A percentile compares a stretch with the other conserved stretches of the same genome.
phyloP scores from a whole-genome alignment of 2,113 vertebrate genomes.

The cat (Felis catus) region F.catus_Fca126_mat1.0 CM031420.1:35968501-35969000 shows the following conservation, averaged over 20 bases:
- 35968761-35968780: background rate
- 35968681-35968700: background rate
- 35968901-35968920: background rate
- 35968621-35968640: background rate
- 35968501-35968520: constrained; percentile 71
- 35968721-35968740: background rate
- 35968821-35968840: background rate
- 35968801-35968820: background rate
- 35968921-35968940: background rate
- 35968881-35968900: background rate
- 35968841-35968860: background rate
- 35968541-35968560: constrained; percentile 44
- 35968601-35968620: constrained; percentile 61
- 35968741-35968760: background rate
- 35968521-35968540: constrained; percentile 73
- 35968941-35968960: background rate
- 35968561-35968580: constrained; percentile 45
- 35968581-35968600: background rate
- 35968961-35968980: background rate
- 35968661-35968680: background rate
- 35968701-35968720: constrained; percentile 9
- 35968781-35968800: background rate
- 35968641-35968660: background rate
- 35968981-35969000: background rate
- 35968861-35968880: background rate